Base-by-base conservation (phyloP, 2,888 invertebrate genomes). In the Cataglyphis albicans region DNA sequence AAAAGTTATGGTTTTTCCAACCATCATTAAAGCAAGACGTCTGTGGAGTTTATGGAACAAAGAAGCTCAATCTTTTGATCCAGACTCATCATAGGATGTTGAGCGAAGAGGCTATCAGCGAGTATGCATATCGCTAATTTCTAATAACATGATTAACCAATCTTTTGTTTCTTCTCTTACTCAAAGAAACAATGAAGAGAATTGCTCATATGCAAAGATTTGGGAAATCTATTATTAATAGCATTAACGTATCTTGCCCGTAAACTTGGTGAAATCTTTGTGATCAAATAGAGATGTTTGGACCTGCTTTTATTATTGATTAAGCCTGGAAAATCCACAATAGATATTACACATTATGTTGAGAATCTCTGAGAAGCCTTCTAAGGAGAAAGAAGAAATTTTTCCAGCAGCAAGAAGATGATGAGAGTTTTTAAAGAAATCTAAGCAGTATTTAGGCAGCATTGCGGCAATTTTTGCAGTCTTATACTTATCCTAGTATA, bases 401-500 rank as follows among this genome's bases (percentile, higher is more conserved):
- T 55, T 55, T 21, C 21, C 9, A 18, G 32, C 12, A 10, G 32
- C 48, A 35, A 12, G 38, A 64, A 25, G 15, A 7, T 10, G 21
- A n/a, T 5, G 6, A 9, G 10, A 29, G 48, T 6, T 3, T 67
- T 44, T 25, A 67, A 18, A 15, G 15, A 18, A 61, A 61, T 61
- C 25, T 12, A 38, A 48, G 64, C 78, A 82, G 78, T 81, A 63
- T 55, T 48, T 70, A 32, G 63, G 59, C 63, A 76, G 73, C 86
- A 32, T 84, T 70, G 64, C 10, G 65, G 86, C 87, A 86, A 78
- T 41, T 52, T 80, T 85, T 80, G 75, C 86, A 86, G 85, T 84
- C 32, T 38, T 87, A 84, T 88, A 89, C 88, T 82, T 92, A 89
- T 87, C 86, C 82, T 88, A 89, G 89, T 92, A 92, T 93, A 92